Evolutionary conservation across 2,113 vertebrate species (phyloP).

Genomic region (Dipodomys stephensi): DNA sequence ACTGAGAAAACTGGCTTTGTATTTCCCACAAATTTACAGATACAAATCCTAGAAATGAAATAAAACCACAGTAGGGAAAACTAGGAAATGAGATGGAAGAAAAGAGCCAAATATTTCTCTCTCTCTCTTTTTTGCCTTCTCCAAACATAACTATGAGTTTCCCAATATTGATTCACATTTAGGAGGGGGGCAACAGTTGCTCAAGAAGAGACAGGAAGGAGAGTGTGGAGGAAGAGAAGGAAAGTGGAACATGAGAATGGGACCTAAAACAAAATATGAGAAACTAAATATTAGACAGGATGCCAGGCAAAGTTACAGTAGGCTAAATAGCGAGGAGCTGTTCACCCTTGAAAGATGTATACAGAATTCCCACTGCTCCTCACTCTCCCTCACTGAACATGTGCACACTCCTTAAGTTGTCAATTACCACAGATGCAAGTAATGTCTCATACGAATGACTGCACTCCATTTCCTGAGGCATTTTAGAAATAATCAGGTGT

Average conservation of each 20-base stretch:
- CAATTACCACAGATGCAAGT: background rate
- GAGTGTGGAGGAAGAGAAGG: background rate
- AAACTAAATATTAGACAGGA: background rate
- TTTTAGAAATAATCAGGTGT: background rate
- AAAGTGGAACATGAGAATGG: background rate
- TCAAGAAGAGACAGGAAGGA: background rate
- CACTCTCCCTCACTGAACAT: background rate
- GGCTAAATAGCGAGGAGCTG: background rate
- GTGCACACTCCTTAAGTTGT: background rate
- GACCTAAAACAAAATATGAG: background rate
- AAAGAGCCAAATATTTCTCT: slow-evolving; percentile 43
- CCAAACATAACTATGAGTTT: slow-evolving; percentile 44
- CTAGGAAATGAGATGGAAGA: slow-evolving; percentile 14
- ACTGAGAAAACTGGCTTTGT: slow-evolving; percentile 79
- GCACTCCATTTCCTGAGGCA: background rate
- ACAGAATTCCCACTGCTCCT: background rate
- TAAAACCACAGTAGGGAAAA: slow-evolving; percentile 67
- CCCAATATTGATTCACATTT: slow-evolving; percentile 62
- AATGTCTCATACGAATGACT: background rate
- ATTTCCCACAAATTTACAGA: slow-evolving; percentile 66
- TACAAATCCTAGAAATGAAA: slow-evolving; percentile 79
- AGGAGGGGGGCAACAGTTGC: background rate
- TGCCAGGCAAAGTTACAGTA: background rate
- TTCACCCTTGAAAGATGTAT: background rate
- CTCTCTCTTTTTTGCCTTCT: background rate